Base-by-base conservation (phyloP, 2,888 invertebrate genomes). In the Callyntrura guangdongensis region DNA sequence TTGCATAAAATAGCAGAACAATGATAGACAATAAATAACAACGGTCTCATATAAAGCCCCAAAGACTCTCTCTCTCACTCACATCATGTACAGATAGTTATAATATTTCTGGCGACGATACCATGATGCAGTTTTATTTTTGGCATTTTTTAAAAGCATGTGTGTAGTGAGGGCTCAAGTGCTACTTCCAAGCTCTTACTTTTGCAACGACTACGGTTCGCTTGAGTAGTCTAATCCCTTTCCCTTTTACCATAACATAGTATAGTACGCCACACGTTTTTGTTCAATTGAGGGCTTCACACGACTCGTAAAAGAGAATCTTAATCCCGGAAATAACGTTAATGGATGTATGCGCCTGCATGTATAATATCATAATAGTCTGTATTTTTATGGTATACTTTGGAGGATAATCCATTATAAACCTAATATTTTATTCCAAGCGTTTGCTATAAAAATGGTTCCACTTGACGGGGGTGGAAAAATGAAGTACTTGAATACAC, bases 151-250 rank as follows among this genome's bases (percentile, higher is more conserved):
- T 27, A 36, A 27, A 53, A 53, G 25, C 53, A 22, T 25, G 22
- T 8, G 25, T 22, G 74, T 17, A 49, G 49, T 49, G 64, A 25
- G 8, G 22, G 25, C 25, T 64, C 25, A 25, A 77, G 53, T 77
- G 77, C 53, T 49, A 22, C 22, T 61, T 82, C 81, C 36, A 49
- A 11, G 22, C 74, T 82, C 36, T 36, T 17, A 22, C 4, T 49
- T 82, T 86, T 59, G 53, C 17, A 67, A 56, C 12, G 45, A 14
- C 67, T 87, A 81, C 64, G 56, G 27, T 87, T 69, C 64, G 67
- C 87, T 56, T 87, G 81, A 87, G 79, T 87, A 56, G 56, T 27
- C 81, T 87, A 81, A 87, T 87, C 87, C 87, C 81, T 69, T 87
- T 81, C 53, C 27, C 56, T 61, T 59, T 79, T 67, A 56, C 27